phyloP scores from a whole-genome alignment of 1,140 invertebrate species.

The Nylanderia fulva region DNA sequence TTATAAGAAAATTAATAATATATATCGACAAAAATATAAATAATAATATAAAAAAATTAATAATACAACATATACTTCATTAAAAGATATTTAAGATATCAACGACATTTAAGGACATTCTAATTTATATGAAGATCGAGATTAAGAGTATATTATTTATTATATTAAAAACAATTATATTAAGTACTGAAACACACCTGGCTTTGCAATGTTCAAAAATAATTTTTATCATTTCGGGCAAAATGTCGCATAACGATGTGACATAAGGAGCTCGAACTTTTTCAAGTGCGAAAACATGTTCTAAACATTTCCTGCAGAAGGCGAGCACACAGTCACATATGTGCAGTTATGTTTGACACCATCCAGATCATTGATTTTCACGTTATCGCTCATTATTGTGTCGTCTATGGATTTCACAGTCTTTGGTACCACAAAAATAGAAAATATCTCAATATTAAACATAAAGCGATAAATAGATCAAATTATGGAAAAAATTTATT shows the following conservation, averaged over 20 bases:
- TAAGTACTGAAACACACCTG: conserved; percentile 70
- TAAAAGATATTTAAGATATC: too few species aligned
- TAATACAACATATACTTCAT: background rate
- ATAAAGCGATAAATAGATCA: background rate
- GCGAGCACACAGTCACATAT: conserved; percentile 71
- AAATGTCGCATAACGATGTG: conserved; percentile 66
- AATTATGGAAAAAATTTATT: background rate
- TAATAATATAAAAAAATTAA: background rate
- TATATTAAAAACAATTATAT: background rate
- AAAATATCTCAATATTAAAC: conserved; percentile 2
- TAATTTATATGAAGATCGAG: background rate
- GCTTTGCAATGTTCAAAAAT: conserved; percentile 77
- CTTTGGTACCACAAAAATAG: background rate
- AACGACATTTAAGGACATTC: too few species aligned
- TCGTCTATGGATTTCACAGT: background rate
- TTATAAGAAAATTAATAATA: background rate
- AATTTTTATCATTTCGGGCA: conserved; percentile 69
- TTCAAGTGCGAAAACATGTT: conserved; percentile 66
- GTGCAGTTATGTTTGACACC: conserved; percentile 67
- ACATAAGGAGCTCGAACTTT: conserved; percentile 68
- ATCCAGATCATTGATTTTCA: conserved; percentile 7
- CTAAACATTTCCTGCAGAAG: conserved; percentile 77
- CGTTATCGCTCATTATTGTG: background rate
- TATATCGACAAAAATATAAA: background rate
- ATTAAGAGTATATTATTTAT: background rate